These are phyloP conservation scores for Cyanistes caeruleus DNA, from an alignment of 2,113 vertebrate genomes.

Conservation along the genomic window DNA sequence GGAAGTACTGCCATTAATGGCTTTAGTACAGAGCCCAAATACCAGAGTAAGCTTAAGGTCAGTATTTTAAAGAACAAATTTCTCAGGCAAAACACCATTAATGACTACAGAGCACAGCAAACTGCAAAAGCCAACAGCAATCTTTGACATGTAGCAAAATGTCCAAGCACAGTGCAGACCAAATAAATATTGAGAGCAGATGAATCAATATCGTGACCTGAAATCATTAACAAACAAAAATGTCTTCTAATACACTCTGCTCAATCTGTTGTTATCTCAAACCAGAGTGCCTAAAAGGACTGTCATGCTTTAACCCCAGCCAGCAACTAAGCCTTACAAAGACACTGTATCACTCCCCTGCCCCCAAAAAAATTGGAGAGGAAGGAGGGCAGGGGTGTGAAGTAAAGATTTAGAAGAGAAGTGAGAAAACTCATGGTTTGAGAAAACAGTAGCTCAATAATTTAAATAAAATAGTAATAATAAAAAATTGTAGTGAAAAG, in stretches of 20 bases:
- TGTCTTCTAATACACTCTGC: background rate
- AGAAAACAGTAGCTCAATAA: background rate
- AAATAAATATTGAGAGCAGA: background rate
- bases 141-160: background rate
- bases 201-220: background rate
- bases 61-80: background rate
- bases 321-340: background rate
- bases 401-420: background rate
- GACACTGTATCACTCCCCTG: background rate
- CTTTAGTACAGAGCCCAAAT: background rate
- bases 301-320: background rate
- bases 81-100: background rate
- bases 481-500: background rate
- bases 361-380: background rate
- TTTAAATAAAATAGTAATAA: background rate
- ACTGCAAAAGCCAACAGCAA: background rate
- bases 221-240: background rate
- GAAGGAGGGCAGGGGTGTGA: background rate
- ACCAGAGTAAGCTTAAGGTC: background rate
- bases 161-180: background rate
- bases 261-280: background rate
- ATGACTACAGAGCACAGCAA: background rate
- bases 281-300: background rate
- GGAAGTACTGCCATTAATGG: background rate
- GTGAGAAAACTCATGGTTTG: background rate